These are phyloP conservation scores for Cryptocephalus moraei DNA, from an alignment of 2,888 invertebrate genomes.

Conservation along the genomic window DNA sequence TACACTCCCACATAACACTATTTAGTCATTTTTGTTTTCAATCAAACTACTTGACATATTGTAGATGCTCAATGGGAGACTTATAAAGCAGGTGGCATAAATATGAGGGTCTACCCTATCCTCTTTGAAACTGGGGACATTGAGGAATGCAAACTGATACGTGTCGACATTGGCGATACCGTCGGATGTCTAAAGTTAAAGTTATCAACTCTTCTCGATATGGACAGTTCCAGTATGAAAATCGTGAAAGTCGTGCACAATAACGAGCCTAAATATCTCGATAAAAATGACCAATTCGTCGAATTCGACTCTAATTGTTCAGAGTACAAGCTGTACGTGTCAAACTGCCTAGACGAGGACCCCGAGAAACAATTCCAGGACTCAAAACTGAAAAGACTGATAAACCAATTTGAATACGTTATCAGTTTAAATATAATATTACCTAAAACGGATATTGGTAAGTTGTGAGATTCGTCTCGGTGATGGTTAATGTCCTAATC, in stretches of 20 bases:
- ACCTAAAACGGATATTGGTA: conserved; percentile 52
- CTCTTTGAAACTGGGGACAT: conserved; percentile 50
- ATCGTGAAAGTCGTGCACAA: conserved; percentile 29
- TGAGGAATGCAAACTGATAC: conserved; percentile 50
- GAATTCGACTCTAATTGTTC: conserved; percentile 32
- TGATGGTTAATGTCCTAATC: not conserved
- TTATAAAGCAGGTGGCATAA: conserved; percentile 51
- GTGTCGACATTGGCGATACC: conserved; percentile 47
- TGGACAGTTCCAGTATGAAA: conserved; percentile 32
- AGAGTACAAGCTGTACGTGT: conserved; percentile 43
- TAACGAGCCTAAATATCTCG: conserved; percentile 31
- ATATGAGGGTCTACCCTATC: conserved; percentile 51
- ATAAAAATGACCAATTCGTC: conserved; percentile 35
- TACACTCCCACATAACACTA: no score
- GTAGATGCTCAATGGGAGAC: conserved; percentile 44
- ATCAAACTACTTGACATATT: conserved; percentile 1
- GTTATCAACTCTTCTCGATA: conserved; percentile 41
- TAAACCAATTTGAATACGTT: conserved; percentile 50
- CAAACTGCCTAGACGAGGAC: conserved; percentile 38
- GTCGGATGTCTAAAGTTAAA: conserved; percentile 47
- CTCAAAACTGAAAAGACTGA: conserved; percentile 42
- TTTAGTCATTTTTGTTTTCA: no score
- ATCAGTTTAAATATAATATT: conserved; percentile 52
- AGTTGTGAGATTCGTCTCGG: conserved; percentile 12
- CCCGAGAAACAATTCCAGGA: conserved; percentile 37